These are phyloP conservation scores for Mus minutoides DNA, from an alignment of 2,797 vertebrate genomes.

Conservation along the genomic window DNA sequence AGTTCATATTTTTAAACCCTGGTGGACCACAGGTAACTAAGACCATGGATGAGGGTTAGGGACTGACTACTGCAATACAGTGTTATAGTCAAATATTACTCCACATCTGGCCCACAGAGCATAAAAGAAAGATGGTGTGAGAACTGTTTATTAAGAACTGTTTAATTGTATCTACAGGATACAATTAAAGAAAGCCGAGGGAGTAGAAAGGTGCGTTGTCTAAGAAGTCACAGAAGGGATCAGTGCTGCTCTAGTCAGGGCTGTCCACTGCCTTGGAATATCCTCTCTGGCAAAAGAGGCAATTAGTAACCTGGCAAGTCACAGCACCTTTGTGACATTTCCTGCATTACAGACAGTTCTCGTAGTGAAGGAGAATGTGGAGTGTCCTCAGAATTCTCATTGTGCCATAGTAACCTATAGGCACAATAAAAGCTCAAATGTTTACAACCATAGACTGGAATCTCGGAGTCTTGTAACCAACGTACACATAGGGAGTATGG, in stretches of 20 bases:
- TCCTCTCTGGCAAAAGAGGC: neutral
- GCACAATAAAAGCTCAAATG: slow-evolving; percentile 43
- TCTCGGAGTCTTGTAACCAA: neutral
- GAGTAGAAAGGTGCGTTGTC: neutral
- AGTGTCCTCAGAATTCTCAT: slow-evolving; percentile 61
- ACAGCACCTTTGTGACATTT: slow-evolving; percentile 4
- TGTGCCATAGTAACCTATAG: slow-evolving; percentile 58
- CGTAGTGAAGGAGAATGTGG: slow-evolving; percentile 37
- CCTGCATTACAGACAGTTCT: neutral
- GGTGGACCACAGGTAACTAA: neutral
- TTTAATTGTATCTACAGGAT: slow-evolving; percentile 18
- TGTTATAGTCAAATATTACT: neutral
- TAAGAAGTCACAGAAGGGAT: neutral
- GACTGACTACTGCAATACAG: neutral
- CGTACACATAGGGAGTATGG: neutral
- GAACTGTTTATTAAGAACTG: slow-evolving; percentile 40
- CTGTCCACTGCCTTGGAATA: neutral
- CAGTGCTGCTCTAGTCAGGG: neutral
- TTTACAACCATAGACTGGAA: neutral
- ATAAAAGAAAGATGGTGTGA: neutral
- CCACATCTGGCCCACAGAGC: neutral
- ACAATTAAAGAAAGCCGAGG: slow-evolving; percentile 23
- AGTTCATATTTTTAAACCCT: slow-evolving; percentile 3
- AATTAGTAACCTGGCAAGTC: neutral
- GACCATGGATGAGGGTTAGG: neutral